phyloP scores from a whole-genome alignment of 2,797 vertebrate genomes.

The Lophotriccus pileatus region DNA sequence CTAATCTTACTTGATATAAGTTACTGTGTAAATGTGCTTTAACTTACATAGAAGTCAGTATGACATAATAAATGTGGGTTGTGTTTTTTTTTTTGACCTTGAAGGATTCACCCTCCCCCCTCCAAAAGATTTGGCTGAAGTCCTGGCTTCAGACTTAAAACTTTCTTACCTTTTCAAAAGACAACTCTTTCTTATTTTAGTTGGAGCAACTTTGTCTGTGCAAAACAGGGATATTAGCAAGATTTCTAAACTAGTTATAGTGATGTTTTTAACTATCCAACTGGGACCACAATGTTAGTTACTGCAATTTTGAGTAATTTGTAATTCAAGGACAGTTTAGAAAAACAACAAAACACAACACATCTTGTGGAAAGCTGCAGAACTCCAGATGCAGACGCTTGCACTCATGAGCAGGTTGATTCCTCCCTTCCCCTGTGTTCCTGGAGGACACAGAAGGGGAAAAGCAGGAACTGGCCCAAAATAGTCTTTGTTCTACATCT shows the following conservation, averaged over 20 bases:
- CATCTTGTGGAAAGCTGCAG: not conserved
- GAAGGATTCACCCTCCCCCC: not conserved
- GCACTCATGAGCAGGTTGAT: not conserved
- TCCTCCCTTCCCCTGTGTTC: not conserved
- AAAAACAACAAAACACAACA: not conserved
- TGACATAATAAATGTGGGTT: not conserved
- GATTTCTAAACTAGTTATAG: not conserved
- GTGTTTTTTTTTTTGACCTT: too few species aligned
- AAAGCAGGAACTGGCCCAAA: not conserved
- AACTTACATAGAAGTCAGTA: not conserved
- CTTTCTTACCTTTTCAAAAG: not conserved
- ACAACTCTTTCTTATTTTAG: not conserved
- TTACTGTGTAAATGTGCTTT: not conserved
- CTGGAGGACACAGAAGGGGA: not conserved
- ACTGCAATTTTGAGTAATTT: not conserved
- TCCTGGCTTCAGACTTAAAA: not conserved
- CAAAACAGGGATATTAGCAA: not conserved
- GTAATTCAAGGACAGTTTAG: not conserved
- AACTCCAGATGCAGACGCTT: not conserved
- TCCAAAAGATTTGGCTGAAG: not conserved
- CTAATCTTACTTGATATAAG: not conserved
- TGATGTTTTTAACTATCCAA: not conserved
- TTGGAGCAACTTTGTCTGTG: not conserved
- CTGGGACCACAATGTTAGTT: not conserved
- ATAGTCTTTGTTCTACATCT: not conserved